Base-by-base conservation (phyloP, 2,888 invertebrate species). In the Synanthedon vespiformis region DNA sequence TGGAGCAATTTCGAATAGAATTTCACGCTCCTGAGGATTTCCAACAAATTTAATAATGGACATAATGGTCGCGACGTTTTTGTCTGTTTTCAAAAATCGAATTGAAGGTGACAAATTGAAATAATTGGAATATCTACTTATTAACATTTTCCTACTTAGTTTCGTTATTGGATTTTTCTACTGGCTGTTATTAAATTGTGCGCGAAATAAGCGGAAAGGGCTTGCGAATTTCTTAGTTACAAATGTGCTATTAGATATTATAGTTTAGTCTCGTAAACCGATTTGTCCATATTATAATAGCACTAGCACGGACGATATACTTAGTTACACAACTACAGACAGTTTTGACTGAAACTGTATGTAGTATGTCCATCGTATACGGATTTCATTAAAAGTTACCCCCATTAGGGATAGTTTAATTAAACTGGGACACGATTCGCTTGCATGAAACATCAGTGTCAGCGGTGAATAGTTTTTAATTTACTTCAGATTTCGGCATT, bases 371-470 rank as follows among this genome's bases (percentile, higher is more conserved):
- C 44, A 52, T 51, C 50, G 34, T 44, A 44, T 6, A 22, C 12
- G 48, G 12, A 48, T 34, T 50, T 40, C 50, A 71, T 76, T 72
- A 70, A 71, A 72, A 71, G 58, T 72, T 65, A 58, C 58, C 48
- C 56, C 59, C 63, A 68, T 69, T 67, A 67, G 59, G 56, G 53
- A 34, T 55, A 57, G 54, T 61, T 61, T 61, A 61, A 64, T 63
- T 62, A 59, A 57, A 56, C 41, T 53, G 50, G 51, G 27, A 44
- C 44, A 14, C 14, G 44, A n/a, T n/a, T 44, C 44, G 44, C 44
- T n/a, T 44, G 13, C 40, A 44, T 44, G 49, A 55, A 56, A 56
- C 55, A 52, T 47, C 44, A 44, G 44, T n/a, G 41, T 13, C 44
- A 44, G 44, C 13, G 44, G 44, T 34, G 34, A 34, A 14, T 44